Conservation (phyloP, 1,140 invertebrate genomes). For the Hydropsyche tenuis region DNA sequence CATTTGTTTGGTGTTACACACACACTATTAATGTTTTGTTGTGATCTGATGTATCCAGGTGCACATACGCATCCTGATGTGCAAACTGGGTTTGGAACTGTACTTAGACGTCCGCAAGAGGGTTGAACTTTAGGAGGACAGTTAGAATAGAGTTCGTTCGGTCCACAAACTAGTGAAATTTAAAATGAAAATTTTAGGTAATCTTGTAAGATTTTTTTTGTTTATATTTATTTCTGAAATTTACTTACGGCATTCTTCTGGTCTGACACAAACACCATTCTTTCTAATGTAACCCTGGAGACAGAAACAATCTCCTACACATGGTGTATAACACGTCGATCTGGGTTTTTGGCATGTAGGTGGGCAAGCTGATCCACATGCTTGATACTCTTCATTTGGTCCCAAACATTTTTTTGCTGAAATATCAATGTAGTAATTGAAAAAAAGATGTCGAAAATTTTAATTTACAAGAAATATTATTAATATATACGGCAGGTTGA, state of each 20-base stretch:
- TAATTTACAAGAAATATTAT: neutral
- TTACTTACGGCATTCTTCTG: slow-evolving; percentile 38
- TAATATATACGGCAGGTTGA: slow-evolving; percentile 17
- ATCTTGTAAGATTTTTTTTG: too few species aligned
- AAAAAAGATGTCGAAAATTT: neutral
- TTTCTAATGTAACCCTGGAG: slow-evolving; percentile 32
- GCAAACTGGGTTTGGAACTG: neutral
- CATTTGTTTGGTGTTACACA: neutral
- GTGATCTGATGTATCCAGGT: neutral
- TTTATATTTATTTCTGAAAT: too few species aligned
- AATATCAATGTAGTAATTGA: neutral
- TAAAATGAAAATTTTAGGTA: neutral
- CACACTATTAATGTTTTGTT: too few species aligned
- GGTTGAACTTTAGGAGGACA: neutral
- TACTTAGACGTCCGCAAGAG: neutral
- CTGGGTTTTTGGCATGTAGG: neutral
- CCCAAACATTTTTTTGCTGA: neutral
- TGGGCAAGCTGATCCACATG: neutral
- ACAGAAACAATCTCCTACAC: slow-evolving; percentile 36
- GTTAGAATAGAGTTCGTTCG: neutral
- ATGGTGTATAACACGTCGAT: slow-evolving; percentile 2
- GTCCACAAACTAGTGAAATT: neutral
- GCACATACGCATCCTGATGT: neutral
- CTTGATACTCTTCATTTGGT: slow-evolving; percentile 6
- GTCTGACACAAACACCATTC: slow-evolving; percentile 25